These are phyloP conservation scores for Meiosimyza platycephala DNA, from an alignment of 2,888 invertebrate genomes.

Conservation along the genomic window DNA sequence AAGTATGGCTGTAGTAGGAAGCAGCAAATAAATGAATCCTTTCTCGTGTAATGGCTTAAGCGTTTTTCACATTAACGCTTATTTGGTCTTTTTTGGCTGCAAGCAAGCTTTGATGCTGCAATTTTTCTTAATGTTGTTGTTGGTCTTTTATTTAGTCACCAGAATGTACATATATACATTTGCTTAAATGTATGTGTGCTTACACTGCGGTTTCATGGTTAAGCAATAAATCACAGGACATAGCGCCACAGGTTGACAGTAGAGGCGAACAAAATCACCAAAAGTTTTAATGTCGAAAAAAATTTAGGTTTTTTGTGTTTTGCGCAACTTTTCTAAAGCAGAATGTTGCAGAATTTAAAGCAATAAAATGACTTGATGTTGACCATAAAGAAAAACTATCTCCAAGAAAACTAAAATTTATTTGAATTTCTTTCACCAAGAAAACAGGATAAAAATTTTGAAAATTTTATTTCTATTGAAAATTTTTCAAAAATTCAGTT, in stretches of 20 bases:
- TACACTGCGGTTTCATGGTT: conserved; percentile 24
- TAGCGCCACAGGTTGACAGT: conserved; percentile 40
- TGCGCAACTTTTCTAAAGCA: too few species aligned
- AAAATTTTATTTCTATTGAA: too few species aligned
- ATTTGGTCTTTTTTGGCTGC: conserved; percentile 23
- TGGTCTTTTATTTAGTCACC: neutral
- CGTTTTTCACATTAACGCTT: conserved; percentile 27
- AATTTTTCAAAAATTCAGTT: too few species aligned
- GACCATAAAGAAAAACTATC: too few species aligned
- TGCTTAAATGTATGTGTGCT: conserved; percentile 14
- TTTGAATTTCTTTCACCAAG: too few species aligned
- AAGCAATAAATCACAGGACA: conserved; percentile 35
- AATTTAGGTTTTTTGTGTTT: too few species aligned
- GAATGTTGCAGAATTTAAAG: too few species aligned
- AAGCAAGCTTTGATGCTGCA: neutral
- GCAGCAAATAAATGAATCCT: conserved; percentile 24
- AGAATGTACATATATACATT: neutral
- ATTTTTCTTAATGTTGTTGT: neutral
- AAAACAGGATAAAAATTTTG: too few species aligned
- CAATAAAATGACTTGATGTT: too few species aligned
- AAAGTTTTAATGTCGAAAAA: too few species aligned
- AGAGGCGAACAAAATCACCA: conserved; percentile 5
- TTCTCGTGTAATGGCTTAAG: conserved; percentile 7
- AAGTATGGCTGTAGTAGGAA: conserved; percentile 30
- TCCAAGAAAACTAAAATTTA: too few species aligned